phyloP scores from a whole-genome alignment of 2,113 vertebrate species.

The Propithecus coquereli region DNA sequence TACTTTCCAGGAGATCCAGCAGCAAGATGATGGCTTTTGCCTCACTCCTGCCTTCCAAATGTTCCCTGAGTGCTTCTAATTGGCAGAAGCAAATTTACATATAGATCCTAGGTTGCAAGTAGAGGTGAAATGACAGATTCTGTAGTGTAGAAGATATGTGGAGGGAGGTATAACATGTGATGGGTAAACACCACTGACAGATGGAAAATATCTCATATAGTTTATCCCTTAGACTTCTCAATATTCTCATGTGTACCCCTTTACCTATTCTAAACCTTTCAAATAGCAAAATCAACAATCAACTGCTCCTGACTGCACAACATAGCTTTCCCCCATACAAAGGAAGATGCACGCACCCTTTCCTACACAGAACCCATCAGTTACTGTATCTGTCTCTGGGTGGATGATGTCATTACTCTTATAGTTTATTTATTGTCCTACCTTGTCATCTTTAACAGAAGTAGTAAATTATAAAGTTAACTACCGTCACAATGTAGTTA shows the following conservation, averaged over 20 bases:
- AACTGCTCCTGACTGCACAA: neutral
- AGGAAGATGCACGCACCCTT: neutral
- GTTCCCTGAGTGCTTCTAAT: neutral
- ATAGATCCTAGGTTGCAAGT: neutral
- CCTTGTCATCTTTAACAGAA: neutral
- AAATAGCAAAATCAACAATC: neutral
- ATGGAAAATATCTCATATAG: no score
- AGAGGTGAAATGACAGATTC: neutral
- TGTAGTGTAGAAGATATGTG: neutral
- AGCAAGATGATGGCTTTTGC: neutral
- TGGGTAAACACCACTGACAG: neutral
- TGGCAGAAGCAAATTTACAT: neutral
- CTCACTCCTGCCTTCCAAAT: neutral
- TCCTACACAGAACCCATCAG: neutral
- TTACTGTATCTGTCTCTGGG: neutral
- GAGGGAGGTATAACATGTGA: neutral
- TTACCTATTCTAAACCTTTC: neutral
- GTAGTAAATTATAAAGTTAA: neutral
- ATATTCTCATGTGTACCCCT: fast-evolving
- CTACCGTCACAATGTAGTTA: neutral
- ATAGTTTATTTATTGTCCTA: neutral
- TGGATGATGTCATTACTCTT: neutral
- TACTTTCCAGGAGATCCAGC: neutral
- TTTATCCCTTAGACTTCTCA: neutral
- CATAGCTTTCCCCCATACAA: neutral